Evolutionary conservation across 2,113 vertebrate genomes (phyloP).

Genomic region (Rhea pennata): DNA sequence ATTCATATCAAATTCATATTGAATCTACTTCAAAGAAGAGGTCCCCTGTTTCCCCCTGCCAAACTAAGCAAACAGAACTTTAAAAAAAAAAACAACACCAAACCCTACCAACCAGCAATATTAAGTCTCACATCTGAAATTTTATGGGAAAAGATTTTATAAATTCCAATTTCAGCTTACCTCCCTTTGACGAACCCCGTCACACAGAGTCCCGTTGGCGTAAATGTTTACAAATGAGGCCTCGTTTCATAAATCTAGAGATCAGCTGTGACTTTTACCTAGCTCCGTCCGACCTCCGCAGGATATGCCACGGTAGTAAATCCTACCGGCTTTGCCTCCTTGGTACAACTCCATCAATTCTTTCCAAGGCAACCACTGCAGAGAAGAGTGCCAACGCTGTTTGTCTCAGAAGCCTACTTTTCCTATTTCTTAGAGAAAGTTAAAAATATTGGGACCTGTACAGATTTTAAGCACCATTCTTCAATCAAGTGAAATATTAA

Average conservation of each 20-base stretch:
- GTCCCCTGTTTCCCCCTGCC: neutral
- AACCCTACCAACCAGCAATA: neutral
- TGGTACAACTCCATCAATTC: neutral
- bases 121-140: neutral
- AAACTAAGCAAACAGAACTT: neutral
- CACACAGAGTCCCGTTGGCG: neutral
- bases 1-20: neutral
- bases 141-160: neutral
- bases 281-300: neutral
- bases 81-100: neutral
- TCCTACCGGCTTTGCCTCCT: neutral
- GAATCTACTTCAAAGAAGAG: neutral
- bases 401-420: neutral
- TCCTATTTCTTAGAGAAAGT: neutral
- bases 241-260: neutral
- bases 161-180: neutral
- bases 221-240: neutral
- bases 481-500: slow-evolving; percentile 57
- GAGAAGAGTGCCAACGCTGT: accelerated
- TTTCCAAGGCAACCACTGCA: accelerated
- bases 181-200: neutral
- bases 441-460: neutral
- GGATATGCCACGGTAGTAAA: neutral
- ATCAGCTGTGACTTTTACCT: neutral
- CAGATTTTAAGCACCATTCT: neutral